Percentiles rank a stretch among this genome's conserved stretches.
Evolutionary conservation across 2,113 vertebrate genomes (phyloP).

Genomic region (Oreocharis arfaki): DNA sequence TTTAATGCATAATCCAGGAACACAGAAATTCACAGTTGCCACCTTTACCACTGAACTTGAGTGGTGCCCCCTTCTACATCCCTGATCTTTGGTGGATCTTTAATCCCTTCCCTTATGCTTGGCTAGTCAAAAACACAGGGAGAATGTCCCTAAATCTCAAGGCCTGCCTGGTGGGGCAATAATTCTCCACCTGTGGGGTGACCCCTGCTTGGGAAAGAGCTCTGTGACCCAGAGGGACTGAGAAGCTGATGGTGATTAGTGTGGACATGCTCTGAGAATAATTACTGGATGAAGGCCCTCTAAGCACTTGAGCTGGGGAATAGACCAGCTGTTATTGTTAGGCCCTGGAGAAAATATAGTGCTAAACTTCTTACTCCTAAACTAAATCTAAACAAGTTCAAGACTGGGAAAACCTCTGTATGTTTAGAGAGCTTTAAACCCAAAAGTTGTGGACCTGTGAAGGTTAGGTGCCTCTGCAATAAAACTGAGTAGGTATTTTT

Average conservation of each 20-base stretch:
- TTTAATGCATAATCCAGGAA: not conserved
- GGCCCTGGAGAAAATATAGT: not conserved
- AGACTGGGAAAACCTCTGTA: not conserved
- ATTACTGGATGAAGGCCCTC: not conserved
- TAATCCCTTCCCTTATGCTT: not conserved
- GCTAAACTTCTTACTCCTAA: not conserved
- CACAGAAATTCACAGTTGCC: not conserved
- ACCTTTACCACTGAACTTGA: not conserved
- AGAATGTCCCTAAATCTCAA: not conserved
- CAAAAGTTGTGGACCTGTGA: not conserved
- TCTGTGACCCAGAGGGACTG: not conserved
- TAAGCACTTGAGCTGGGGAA: not conserved
- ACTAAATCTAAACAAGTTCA: not conserved
- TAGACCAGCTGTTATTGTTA: not conserved
- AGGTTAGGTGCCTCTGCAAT: not conserved
- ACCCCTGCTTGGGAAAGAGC: not conserved
- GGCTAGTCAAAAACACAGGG: not conserved
- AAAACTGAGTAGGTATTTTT: not conserved
- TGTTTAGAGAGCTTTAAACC: not conserved
- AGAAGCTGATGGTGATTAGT: not conserved
- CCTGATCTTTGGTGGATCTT: not conserved
- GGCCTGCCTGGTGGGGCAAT: not conserved
- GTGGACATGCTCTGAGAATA: not conserved
- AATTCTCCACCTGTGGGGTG: rapidly evolving
- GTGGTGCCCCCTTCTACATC: not conserved